Evolutionary conservation across 2,888 invertebrate species (phyloP).

Genomic region (Tinea semifulvella): DNA sequence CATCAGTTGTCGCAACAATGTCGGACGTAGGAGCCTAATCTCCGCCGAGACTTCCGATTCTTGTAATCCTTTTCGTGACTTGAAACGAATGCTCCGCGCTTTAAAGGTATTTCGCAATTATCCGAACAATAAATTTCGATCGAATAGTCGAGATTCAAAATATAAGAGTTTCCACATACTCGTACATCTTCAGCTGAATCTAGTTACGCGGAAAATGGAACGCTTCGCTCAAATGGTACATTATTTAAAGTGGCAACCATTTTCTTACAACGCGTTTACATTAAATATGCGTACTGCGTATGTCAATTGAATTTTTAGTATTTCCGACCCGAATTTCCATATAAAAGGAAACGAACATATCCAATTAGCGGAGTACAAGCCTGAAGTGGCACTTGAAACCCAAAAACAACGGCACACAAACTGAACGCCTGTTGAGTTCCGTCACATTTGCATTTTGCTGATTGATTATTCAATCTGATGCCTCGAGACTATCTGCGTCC

Average conservation of each 20-base stretch:
- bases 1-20: slow-evolving; percentile 14
- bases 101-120: not conserved
- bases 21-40: slow-evolving; percentile 14
- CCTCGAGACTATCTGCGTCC: slow-evolving; percentile 28
- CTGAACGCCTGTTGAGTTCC: slow-evolving; percentile 45
- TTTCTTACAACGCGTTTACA: slow-evolving; percentile 7
- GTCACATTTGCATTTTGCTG: slow-evolving; percentile 52
- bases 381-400: slow-evolving; percentile 14
- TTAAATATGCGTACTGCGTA: slow-evolving; percentile 3
- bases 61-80: slow-evolving; percentile 15
- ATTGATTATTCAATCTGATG: slow-evolving; percentile 61
- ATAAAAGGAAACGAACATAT: slow-evolving; percentile 9
- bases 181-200: slow-evolving; percentile 6
- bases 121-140: not conserved
- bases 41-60: slow-evolving; percentile 15
- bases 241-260: slow-evolving; percentile 9
- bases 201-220: slow-evolving; percentile 10
- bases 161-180: slow-evolving; percentile 4
- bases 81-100: slow-evolving; percentile 3
- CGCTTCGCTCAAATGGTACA: slow-evolving; percentile 10
- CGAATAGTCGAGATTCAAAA: slow-evolving; percentile 6
- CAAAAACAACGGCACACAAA: slow-evolving; percentile 28
- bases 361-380: slow-evolving; percentile 2
- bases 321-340: slow-evolving; percentile 8
- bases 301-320: slow-evolving; percentile 4